Conservation (phyloP, 2,797 vertebrate genomes). For the Anas capensis region DNA sequence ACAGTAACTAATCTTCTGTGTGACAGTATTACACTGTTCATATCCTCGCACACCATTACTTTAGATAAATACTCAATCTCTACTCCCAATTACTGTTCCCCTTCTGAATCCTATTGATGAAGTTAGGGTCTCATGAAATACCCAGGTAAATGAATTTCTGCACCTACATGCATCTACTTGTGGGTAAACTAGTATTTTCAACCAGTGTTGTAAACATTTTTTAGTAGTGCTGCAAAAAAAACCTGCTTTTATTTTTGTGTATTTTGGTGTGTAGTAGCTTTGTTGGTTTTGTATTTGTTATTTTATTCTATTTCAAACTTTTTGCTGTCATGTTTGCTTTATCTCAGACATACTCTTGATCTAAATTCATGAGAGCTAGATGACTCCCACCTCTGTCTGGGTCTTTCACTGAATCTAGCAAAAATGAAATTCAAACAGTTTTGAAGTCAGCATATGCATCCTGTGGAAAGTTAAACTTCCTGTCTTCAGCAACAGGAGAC, state of each 20-base stretch:
- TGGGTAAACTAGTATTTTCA: not conserved
- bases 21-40: rapidly evolving
- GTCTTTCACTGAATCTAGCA: not conserved
- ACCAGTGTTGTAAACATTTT: not conserved
- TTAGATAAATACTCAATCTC: not conserved
- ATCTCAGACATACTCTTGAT: not conserved
- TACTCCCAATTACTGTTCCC: not conserved
- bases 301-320: not conserved
- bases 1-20: rapidly evolving
- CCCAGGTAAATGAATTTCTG: too few species aligned
- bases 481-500: not conserved
- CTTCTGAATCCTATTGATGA: rapidly evolving
- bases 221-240: not conserved
- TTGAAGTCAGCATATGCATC: not conserved
- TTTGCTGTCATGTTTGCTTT: not conserved
- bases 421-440: not conserved
- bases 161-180: too few species aligned
- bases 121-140: not conserved
- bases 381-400: rapidly evolving
- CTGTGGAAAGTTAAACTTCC: not conserved
- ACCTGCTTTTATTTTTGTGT: not conserved
- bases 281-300: not conserved
- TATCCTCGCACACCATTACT: not conserved
- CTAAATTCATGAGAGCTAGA: not conserved
- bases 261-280: not conserved